phyloP scores from a whole-genome alignment of 2,888 invertebrate species.

The Leucophora obtusa region DNA sequence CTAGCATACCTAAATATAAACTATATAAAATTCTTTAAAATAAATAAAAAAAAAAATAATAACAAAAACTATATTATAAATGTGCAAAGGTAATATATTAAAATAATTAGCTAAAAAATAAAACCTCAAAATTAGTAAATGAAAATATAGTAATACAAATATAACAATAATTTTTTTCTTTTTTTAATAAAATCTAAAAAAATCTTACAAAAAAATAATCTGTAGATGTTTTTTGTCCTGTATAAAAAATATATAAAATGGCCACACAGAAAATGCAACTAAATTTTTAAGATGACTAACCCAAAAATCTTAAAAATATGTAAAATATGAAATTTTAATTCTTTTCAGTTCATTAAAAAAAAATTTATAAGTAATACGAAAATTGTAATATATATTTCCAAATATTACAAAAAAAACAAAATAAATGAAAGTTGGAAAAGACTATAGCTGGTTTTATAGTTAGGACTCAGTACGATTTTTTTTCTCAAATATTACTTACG shows the following conservation, averaged over 20 bases:
- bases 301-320: slow-evolving; percentile 53
- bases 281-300: slow-evolving; percentile 54
- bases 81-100: slow-evolving; percentile 63
- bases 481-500: no score
- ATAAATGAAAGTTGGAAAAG: not conserved
- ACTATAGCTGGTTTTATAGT: no score
- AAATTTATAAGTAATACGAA: slow-evolving; percentile 20
- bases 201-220: slow-evolving; percentile 60
- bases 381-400: not conserved
- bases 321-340: slow-evolving; percentile 67
- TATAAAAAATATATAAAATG: slow-evolving; percentile 71
- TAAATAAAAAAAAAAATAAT: slow-evolving; percentile 67
- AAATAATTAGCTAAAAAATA: slow-evolving; percentile 55
- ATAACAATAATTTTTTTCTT: slow-evolving; percentile 45
- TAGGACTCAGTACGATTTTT: no score
- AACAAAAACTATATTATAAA: slow-evolving; percentile 66
- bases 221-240: slow-evolving; percentile 78
- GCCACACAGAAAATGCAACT: slow-evolving; percentile 66
- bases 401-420: not conserved
- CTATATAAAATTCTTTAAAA: slow-evolving; percentile 57
- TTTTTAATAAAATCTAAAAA: slow-evolving; percentile 45
- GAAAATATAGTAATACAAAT: slow-evolving; percentile 30
- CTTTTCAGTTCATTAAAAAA: slow-evolving; percentile 27
- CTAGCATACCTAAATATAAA: slow-evolving; percentile 60
- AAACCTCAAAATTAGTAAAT: slow-evolving; percentile 48